phyloP scores from a whole-genome alignment of 2,113 vertebrate species.

The Ia io region DNA sequence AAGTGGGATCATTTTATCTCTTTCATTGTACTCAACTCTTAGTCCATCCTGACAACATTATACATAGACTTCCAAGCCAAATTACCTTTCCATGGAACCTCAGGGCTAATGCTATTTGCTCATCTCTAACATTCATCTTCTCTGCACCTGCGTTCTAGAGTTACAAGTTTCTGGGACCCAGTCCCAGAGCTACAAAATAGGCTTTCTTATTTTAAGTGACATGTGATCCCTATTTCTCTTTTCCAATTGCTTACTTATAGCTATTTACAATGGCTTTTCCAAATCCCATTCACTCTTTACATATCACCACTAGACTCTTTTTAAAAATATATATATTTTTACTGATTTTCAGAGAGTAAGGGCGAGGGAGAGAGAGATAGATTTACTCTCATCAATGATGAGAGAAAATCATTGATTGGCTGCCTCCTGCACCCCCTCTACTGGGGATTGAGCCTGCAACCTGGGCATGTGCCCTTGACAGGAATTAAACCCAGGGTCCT shows the following conservation, averaged over 20 bases:
- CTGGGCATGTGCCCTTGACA: too few species aligned
- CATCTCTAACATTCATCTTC: neutral
- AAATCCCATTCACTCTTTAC: neutral
- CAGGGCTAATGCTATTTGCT: neutral
- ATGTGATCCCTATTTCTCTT: neutral
- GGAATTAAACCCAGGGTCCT: too few species aligned
- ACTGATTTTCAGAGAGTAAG: too few species aligned
- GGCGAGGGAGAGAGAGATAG: too few species aligned
- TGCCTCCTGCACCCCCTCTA: too few species aligned
- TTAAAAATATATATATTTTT: too few species aligned
- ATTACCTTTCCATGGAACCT: neutral
- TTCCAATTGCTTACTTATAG: neutral
- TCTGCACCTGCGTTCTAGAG: neutral
- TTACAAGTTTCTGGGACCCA: neutral
- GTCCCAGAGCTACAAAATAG: neutral
- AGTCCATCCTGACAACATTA: neutral
- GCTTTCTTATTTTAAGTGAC: neutral
- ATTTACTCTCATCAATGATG: too few species aligned
- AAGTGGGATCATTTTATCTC: neutral
- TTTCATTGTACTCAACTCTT: neutral
- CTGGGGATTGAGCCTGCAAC: too few species aligned
- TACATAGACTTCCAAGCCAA: neutral
- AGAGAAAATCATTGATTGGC: too few species aligned
- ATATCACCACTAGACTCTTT: neutral
- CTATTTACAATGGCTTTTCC: neutral